Evolutionary conservation across 2,797 vertebrate species (phyloP).

Genomic region (Microcaecilia unicolor): DNA sequence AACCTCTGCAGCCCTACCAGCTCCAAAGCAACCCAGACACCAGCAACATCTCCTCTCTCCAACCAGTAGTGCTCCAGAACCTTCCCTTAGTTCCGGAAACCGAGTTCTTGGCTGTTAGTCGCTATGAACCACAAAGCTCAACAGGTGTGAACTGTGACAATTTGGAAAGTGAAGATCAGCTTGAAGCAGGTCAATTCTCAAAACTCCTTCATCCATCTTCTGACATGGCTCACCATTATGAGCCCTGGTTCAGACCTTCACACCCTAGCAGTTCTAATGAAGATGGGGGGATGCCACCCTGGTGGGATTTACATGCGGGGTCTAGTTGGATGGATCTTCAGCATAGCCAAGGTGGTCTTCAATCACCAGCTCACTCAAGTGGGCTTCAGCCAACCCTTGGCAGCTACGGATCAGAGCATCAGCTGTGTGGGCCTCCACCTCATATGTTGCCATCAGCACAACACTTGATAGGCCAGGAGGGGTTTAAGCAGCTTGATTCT

Average conservation of each 20-base stretch:
- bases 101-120: constrained; percentile 23
- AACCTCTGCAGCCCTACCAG: constrained; percentile 53
- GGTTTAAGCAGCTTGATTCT: constrained; percentile 74
- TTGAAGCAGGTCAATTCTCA: constrained; percentile 44
- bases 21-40: constrained; percentile 40
- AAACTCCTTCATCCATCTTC: constrained; percentile 51
- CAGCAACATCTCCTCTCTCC: constrained; percentile 40
- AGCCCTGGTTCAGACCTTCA: constrained; percentile 82
- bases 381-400: constrained; percentile 67
- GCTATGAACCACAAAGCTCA: constrained; percentile 46
- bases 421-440: constrained; percentile 68
- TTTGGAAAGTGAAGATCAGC: constrained; percentile 42
- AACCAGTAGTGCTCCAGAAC: constrained; percentile 43
- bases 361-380: constrained; percentile 55
- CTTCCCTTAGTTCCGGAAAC: constrained; percentile 46
- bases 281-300: constrained; percentile 73
- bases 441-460: constrained; percentile 63
- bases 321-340: constrained; percentile 84
- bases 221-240: constrained; percentile 87
- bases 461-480: constrained; percentile 67
- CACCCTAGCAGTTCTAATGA: constrained; percentile 65
- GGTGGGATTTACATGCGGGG: constrained; percentile 87
- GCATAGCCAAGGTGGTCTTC: constrained; percentile 50
- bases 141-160: constrained; percentile 46
- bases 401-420: constrained; percentile 72